phyloP scores from a whole-genome alignment of 2,113 vertebrate genomes.

The Columba livia region DNA sequence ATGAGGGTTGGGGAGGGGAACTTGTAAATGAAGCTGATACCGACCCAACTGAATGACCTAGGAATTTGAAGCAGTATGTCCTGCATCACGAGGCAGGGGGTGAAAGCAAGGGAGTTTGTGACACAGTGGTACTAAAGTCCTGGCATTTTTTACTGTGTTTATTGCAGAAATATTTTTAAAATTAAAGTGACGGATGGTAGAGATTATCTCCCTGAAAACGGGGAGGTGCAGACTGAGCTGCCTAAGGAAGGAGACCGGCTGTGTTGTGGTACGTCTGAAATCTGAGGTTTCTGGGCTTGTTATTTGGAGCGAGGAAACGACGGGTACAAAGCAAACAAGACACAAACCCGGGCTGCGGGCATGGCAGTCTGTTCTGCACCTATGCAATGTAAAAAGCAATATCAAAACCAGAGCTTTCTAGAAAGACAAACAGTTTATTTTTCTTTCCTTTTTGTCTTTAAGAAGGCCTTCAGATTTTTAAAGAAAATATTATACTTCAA shows the following conservation, averaged over 20 bases:
- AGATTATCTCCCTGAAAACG: background rate
- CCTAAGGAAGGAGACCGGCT: background rate
- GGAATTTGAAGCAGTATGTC: background rate
- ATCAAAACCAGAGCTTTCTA: background rate
- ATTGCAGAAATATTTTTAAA: background rate
- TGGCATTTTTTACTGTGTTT: background rate
- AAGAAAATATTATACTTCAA: background rate
- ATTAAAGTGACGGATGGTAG: background rate
- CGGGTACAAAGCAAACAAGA: accelerated
- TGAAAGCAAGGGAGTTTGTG: background rate
- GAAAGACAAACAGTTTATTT: background rate
- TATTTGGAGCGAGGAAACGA: background rate
- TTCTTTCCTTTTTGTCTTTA: background rate
- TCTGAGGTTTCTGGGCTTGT: background rate
- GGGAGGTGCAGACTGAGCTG: background rate
- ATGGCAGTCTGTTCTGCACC: background rate
- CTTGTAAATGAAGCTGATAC: background rate
- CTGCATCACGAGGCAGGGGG: background rate
- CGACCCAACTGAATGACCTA: background rate
- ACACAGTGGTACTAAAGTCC: accelerated
- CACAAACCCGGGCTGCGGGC: background rate
- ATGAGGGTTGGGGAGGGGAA: background rate
- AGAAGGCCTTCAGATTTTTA: background rate
- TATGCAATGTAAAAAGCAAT: background rate
- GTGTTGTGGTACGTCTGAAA: accelerated